Conservation (phyloP, 2,113 vertebrate species). For the Leucoraja erinaceus region DNA sequence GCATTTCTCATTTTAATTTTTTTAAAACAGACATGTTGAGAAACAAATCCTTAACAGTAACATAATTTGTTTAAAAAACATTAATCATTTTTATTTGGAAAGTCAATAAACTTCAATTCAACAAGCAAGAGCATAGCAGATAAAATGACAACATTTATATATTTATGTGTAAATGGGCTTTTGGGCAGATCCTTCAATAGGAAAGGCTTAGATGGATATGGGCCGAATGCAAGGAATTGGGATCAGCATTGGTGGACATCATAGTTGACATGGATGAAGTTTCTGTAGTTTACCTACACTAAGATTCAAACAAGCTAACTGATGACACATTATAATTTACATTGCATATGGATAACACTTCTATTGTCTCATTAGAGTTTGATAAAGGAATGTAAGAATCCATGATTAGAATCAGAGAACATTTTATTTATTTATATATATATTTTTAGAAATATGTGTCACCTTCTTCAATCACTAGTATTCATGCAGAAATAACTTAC, state of each 20-base stretch:
- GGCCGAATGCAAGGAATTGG: too few relatives aligned
- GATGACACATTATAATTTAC: neutral
- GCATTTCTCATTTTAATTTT: neutral
- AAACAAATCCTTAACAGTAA: neutral
- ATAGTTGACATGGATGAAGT: too few relatives aligned
- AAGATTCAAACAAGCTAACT: neutral
- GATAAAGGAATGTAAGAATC: neutral
- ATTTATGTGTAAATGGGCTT: too few relatives aligned
- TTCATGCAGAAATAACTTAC: too few relatives aligned
- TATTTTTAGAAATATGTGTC: too few relatives aligned
- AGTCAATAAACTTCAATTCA: neutral
- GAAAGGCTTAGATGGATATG: too few relatives aligned
- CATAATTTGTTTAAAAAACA: neutral
- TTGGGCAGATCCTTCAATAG: too few relatives aligned
- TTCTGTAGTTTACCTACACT: too few relatives aligned
- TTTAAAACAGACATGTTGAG: neutral
- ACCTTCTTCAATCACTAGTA: too few relatives aligned
- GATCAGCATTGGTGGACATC: too few relatives aligned
- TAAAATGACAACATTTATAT: too few relatives aligned
- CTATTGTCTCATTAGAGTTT: neutral
- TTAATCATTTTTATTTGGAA: neutral
- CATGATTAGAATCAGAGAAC: neutral
- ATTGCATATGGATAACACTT: neutral
- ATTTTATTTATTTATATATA: too few relatives aligned
- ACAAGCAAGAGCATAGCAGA: neutral